A percentile compares a stretch with the other conserved stretches of the same genome.
phyloP scores from a whole-genome alignment of 2,797 vertebrate genomes.

The Pipistrellus kuhlii region DNA sequence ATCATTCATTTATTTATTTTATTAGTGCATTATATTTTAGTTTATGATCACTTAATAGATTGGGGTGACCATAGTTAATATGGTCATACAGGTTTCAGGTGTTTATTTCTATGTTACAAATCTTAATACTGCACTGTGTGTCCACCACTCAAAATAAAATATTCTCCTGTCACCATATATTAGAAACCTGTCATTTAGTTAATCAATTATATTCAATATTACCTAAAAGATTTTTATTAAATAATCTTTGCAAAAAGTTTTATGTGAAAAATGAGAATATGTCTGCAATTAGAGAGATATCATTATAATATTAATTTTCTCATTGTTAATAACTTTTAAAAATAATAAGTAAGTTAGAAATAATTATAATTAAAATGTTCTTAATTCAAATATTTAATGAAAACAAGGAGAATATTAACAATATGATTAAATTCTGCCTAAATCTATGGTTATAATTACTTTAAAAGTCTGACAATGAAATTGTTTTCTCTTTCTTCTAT shows the following conservation, averaged over 20 bases:
- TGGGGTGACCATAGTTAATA: too few species aligned
- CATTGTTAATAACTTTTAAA: not conserved
- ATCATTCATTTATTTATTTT: not conserved
- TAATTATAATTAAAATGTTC: not conserved
- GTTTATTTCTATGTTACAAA: too few species aligned
- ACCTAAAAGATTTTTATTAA: constrained; percentile 9
- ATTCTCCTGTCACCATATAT: too few species aligned
- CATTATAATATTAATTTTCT: not conserved
- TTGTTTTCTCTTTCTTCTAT: not conserved
- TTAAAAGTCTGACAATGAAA: not conserved
- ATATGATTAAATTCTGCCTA: not conserved
- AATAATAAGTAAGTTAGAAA: not conserved
- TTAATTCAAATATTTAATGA: not conserved
- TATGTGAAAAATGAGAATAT: constrained; percentile 34
- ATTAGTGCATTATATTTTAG: too few species aligned
- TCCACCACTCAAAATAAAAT: too few species aligned
- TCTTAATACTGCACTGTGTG: too few species aligned
- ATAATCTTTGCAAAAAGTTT: not conserved
- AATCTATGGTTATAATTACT: not conserved
- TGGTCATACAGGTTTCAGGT: too few species aligned
- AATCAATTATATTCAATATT: constrained; percentile 25
- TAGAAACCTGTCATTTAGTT: not conserved
- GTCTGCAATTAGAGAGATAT: not conserved
- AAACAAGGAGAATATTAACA: not conserved
- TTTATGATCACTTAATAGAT: too few species aligned